Evolutionary conservation across 2,113 vertebrate species (phyloP), one percentile per base, ranked within the genome.

Genomic region (Egretta garzetta): DNA sequence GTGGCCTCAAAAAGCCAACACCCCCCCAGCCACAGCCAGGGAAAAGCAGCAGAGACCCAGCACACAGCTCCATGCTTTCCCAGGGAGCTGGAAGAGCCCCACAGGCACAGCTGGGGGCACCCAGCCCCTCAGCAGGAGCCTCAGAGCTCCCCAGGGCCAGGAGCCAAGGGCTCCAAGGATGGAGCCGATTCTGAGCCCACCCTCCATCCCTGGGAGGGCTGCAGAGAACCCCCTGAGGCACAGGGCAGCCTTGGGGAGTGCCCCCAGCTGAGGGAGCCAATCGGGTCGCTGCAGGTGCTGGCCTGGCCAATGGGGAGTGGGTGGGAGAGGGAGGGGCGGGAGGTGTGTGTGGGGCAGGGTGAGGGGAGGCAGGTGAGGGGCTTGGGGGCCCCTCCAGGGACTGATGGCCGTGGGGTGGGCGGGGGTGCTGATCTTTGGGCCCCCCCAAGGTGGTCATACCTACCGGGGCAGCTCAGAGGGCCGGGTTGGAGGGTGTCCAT

Each of bases 21-120:
- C 12, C 23, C 32, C 4, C 32, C 5, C 27, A 12, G 12, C 3
- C 23, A 18, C 18, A n/a, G 30, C 12, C 7, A 4, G 22, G 23
- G 45, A 4, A 7, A 8, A 24, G 4, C 60, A 41, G 27, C 66
- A 47, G 35, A 28, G n/a, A 6, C 19, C 12, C n/a, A 32, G 14
- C 58, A 2, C 11, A 3, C 20, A 5, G 43, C 39, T 14, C 56
- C 4, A 1, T 3, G 55, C 73, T 14, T 12, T 9, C 12, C 14
- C 33, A 1, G 20, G 33, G 14, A 6, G 30, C 64, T 39, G 59
- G 27, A 24, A 4, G 3, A 35, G 37, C 37, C 64, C 74, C 1
- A 1, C 0, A 18, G 21, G 41, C 18, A 19, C 41, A 3, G 12
- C 21, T 1, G 1, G 15, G 21, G 15, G 7, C 20, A 6, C 41